Base-by-base conservation (phyloP, 2,888 invertebrate species). In the Stenurella melanura region DNA sequence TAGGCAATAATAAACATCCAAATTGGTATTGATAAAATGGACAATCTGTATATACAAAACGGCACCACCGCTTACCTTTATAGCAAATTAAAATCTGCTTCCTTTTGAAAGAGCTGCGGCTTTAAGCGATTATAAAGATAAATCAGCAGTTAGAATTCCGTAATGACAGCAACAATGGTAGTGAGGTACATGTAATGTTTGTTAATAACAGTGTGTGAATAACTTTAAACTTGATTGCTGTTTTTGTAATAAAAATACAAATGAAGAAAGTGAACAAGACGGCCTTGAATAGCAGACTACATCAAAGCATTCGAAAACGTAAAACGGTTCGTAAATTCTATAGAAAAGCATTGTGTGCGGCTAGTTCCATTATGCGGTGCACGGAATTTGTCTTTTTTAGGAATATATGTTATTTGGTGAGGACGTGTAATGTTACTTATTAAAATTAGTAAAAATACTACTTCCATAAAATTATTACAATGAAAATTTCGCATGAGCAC, bases 181-280 rank as follows among this genome's bases (percentile, higher is more conserved):
- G 12, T 9, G 42, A 30, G 30, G 26, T 34, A 61, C 54, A 58
- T 57, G 57, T 19, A 30, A 19, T 30, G 34, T 56, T 69, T 69
- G 57, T 30, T 30, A 69, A 69, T 57, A 69, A 30, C 34, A 18
- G 69, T 38, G 34, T 69, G 69, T 56, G 57, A 69, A 69, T 69
- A 58, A 69, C 57, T 69, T 69, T 30, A 54, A 57, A 58, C 57
- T 58, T 69, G 18, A 58, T 38, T 56, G 69, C 34, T 18, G 57
- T 56, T 69, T 69, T 81, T 81, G 80, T 80, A 78, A 81, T 82
- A 82, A 83, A 83, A 82, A 80, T 79, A 76, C 78, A 82, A 81
- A 81, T 78, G 81, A 83, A 86, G 85, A 86, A 86, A 85, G 85
- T 83, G 81, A 85, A 86, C 86, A 84, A 77, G 86, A 75, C 82